A percentile compares a stretch with the other conserved stretches of the same genome.
These are phyloP conservation scores for Drosophila nr. perissopoda DNA, from an alignment of 2,888 invertebrate species.

Conservation along the genomic window DNA sequence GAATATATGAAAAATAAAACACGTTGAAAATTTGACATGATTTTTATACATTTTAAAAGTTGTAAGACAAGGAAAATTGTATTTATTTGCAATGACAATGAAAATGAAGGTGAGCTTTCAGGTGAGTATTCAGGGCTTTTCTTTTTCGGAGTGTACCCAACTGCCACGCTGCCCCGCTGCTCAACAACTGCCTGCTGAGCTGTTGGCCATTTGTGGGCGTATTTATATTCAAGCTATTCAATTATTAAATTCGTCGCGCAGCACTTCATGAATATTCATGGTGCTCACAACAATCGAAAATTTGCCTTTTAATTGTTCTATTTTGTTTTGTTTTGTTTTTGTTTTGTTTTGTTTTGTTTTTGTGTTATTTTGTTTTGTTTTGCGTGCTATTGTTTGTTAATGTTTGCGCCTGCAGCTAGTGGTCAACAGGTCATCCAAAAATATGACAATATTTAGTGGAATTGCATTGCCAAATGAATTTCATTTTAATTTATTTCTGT, in stretches of 20 bases:
- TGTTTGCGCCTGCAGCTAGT: constrained; percentile 26
- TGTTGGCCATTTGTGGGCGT: constrained; percentile 49
- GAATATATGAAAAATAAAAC: neutral
- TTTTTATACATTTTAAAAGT: neutral
- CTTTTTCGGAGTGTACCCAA: neutral
- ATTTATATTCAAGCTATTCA: constrained; percentile 73
- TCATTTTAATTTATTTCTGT: neutral
- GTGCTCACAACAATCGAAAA: constrained; percentile 67
- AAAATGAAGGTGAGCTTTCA: neutral
- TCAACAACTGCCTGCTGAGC: constrained; percentile 11
- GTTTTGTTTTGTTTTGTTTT: constrained; percentile 8
- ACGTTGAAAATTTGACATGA: neutral
- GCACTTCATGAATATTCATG: constrained; percentile 73
- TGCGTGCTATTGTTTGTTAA: neutral
- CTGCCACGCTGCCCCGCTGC: neutral
- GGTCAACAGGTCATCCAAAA: constrained; percentile 43
- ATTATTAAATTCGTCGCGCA: constrained; percentile 67
- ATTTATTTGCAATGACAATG: neutral
- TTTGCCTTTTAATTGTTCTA: constrained; percentile 71
- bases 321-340: constrained; percentile 26
- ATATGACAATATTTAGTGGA: constrained; percentile 6
- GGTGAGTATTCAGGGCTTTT: neutral
- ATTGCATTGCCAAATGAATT: neutral
- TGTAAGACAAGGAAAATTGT: neutral
- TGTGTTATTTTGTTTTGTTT: neutral